These are phyloP conservation scores for Chrysocyon brachyurus DNA, from an alignment of 2,797 vertebrate species.

Conservation along the genomic window DNA sequence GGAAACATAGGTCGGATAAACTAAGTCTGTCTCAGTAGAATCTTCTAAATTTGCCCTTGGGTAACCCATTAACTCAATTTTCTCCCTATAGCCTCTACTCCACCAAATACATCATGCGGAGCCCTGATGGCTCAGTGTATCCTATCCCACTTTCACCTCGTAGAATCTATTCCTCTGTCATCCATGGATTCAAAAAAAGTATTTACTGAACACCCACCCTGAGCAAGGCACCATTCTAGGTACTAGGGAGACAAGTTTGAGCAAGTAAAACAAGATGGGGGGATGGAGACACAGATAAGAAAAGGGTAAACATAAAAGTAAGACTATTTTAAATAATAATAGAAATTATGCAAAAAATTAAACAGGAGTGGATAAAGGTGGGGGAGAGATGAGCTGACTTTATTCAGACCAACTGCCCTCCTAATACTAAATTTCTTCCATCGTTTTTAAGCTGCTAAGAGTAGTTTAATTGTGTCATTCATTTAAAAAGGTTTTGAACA, in stretches of 20 bases:
- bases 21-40: neutral
- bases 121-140: neutral
- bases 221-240: neutral
- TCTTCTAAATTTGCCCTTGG: neutral
- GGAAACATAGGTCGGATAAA: neutral
- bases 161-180: neutral
- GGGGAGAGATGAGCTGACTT: neutral
- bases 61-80: neutral
- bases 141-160: neutral
- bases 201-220: neutral
- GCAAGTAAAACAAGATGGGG: neutral
- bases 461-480: conserved; percentile 41
- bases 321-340: conserved; percentile 24
- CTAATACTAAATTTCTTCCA: neutral
- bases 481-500: neutral
- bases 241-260: neutral
- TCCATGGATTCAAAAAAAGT: conserved; percentile 3
- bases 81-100: neutral
- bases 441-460: conserved; percentile 16
- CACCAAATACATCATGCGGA: neutral
- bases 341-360: neutral
- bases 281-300: neutral
- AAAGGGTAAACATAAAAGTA: neutral
- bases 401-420: neutral
- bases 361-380: neutral